Evolutionary conservation across 2,797 vertebrate genomes (phyloP).

Genomic region (Trichosurus vulpecula): DNA sequence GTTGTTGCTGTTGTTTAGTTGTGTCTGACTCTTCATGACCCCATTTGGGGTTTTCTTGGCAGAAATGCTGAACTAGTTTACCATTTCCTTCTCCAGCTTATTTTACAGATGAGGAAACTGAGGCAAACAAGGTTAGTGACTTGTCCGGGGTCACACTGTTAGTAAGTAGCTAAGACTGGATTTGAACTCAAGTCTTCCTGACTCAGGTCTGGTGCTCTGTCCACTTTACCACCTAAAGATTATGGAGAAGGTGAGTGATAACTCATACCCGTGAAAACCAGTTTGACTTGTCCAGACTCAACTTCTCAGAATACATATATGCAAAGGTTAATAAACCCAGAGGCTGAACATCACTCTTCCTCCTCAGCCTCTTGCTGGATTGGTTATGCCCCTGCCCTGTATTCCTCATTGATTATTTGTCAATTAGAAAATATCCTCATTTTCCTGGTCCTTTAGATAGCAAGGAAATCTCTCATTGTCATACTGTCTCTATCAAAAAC

Average conservation of each 20-base stretch:
- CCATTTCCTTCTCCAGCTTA: not conserved
- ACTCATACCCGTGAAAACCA: not conserved
- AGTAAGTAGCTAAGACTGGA: not conserved
- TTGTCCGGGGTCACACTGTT: not conserved
- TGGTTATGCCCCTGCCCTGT: not conserved
- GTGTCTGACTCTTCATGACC: not conserved
- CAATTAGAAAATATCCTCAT: not conserved
- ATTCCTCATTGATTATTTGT: not conserved
- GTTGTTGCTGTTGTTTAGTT: not conserved
- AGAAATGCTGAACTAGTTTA: not conserved
- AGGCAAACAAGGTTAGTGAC: not conserved
- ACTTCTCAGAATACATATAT: not conserved
- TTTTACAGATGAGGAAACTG: not conserved
- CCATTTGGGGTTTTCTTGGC: not conserved
- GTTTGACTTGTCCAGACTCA: not conserved
- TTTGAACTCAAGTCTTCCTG: not conserved
- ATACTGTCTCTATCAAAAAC: not conserved
- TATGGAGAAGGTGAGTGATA: not conserved
- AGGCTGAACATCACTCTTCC: not conserved
- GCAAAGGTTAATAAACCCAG: not conserved
- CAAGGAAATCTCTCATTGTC: not conserved
- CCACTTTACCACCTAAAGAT: not conserved
- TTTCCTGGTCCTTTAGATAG: not conserved
- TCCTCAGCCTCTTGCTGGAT: not conserved
- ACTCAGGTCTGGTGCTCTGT: not conserved